Base-by-base conservation (phyloP, 2,797 vertebrate species). In the Todus mexicanus region DNA sequence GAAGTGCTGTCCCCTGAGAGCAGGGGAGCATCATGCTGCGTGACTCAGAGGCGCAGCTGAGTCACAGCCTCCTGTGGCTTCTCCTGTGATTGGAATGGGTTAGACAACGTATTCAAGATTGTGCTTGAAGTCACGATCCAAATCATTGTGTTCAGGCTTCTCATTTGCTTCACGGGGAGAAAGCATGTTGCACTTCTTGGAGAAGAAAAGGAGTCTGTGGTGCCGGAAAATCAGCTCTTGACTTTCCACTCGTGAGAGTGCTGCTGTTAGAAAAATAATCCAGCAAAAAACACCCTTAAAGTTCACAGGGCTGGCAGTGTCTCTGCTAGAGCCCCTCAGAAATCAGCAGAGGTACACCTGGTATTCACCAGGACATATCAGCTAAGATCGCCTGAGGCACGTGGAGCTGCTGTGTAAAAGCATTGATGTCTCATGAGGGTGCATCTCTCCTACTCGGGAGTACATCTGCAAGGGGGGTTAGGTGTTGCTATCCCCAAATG, bases 11-110 rank as follows among this genome's bases (percentile, higher is more conserved):
- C 75, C 93, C 89, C 48, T 0, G 13, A 43, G 89, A 95, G 81
- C 79, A 54, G 37, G 59, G 71, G 33, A 61, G 66, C 50, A 20
- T 29, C 4, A 1, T 20, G 86, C 86, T 81, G 73, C 2, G 29
- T 89, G 93, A 79, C 64, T 65, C 90, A 87, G 84, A 82, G 90
- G 83, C 26, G 5, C 65, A 31, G 87, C 92, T 94, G 90, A 89
- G 70, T 80, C 94, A 87, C 93, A 65, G 91, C 74, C 74, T 42
- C 77, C 33, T 5, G 2, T 51, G 91, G 75, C 76, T 85, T 61
- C 70, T 81, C 47, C 92, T 27, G 66, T 1, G 56, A n/a, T 54
- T 71, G 93, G 56, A 73, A 13, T 0, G 5, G 47, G 20, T 82
- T 78, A 50, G 51, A 23, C 43, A 7, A 51, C 0, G 2, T 4